Base-by-base conservation (phyloP, 2,888 invertebrate genomes). In the Tethea ocularis region DNA sequence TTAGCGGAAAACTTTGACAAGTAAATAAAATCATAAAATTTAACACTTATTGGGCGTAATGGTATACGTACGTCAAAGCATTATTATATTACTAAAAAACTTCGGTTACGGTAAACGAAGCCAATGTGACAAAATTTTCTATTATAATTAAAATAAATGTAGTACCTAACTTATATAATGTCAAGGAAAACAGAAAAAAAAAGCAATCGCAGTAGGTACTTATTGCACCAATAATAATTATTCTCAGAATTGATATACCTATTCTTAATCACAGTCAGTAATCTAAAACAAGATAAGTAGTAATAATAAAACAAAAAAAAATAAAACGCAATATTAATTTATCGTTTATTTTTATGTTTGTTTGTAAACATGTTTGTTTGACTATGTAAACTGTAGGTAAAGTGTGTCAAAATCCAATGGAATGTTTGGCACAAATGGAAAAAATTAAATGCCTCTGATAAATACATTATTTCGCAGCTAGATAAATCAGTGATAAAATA, bases 361-460 rank as follows among this genome's bases (percentile, higher is more conserved):
- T 17, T n/a, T 60, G 56, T 38, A 41, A 53, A 52, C 26, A 52
- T 36, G 33, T 54, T 29, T 53, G 20, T 53, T 20, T 33, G 13
- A 22, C 15, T n/a, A n/a, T n/a, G n/a, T n/a, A n/a, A n/a, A n/a
- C n/a, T 11, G 33, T 24, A 36, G 33, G 29, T 29, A 29, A 24
- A 29, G 8, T 11, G 24, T 17, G 29, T 29, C 22, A 13, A 13
- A 33, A 54, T 36, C 11, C 13, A 1, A 29, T 33, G 56, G 54
- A 33, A 52, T 59, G 54, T 54, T 54, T 54, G 20, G 33, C 33
- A 33, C 33, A 33, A 36, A 57, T 59, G 69, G 66, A 70, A 62
- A 61, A 59, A 66, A 63, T 61, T 69, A 66, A 74, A 68, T 72
- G 75, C 57, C 69, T 26, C 46, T 63, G 72, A 76, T 52, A 29